Evolutionary conservation across 2,888 invertebrate species (phyloP).

Genomic region (Lasioglossum zephyrum): DNA sequence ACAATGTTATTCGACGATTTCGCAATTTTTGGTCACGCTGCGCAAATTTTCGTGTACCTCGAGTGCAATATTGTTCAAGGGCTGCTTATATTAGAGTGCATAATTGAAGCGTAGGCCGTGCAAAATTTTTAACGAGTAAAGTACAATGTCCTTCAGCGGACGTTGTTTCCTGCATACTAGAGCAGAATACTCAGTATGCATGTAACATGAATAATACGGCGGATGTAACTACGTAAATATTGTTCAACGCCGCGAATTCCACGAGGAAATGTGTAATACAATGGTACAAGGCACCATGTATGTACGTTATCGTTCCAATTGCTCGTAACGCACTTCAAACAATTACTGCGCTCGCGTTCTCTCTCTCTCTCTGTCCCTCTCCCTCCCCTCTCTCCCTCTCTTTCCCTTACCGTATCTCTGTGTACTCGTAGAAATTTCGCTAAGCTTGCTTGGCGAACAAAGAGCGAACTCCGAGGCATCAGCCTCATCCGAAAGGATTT

Average conservation of each 20-base stretch:
- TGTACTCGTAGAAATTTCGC: constrained; percentile 22
- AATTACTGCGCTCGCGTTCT: constrained; percentile 13
- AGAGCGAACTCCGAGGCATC: constrained; percentile 40
- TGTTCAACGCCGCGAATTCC: background rate
- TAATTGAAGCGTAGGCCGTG: background rate
- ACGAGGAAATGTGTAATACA: background rate
- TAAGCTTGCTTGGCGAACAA: constrained; percentile 39
- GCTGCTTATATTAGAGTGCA: background rate
- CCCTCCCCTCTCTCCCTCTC: background rate
- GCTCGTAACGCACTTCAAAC: constrained; percentile 24
- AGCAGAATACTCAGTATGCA: background rate
- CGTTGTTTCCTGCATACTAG: background rate
- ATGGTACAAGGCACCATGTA: background rate
- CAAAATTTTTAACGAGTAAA: background rate
- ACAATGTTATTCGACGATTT: background rate
- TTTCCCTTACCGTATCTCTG: background rate
- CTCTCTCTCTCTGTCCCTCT: background rate
- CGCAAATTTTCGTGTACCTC: background rate
- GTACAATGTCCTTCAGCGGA: background rate
- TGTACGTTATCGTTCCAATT: constrained; percentile 8
- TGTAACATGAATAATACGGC: background rate
- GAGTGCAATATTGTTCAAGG: background rate
- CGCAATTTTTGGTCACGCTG: background rate
- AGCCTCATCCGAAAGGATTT: constrained; percentile 41
- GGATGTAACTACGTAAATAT: background rate